Percentiles rank a stretch among this genome's conserved stretches.
phyloP scores from a whole-genome alignment of 2,888 invertebrate species.

The Sialis fuliginosa region DNA sequence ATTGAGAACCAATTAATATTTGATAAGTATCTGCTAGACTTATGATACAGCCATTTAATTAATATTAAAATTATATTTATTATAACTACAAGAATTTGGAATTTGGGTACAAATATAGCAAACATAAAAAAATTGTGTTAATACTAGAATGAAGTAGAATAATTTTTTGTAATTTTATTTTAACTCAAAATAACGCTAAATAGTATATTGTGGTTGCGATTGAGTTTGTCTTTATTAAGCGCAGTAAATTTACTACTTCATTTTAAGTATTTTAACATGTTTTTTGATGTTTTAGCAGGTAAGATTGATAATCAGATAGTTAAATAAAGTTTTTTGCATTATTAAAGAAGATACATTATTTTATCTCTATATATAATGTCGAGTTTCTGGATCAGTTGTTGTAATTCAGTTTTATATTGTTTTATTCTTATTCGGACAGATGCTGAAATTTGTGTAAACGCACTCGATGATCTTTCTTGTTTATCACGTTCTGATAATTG shows the following conservation, averaged over 20 bases:
- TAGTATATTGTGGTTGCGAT: too few relatives aligned
- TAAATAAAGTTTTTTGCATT: not conserved
- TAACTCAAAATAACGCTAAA: too few relatives aligned
- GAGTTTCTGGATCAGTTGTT: slow-evolving; percentile 36
- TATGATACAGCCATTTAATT: too few relatives aligned
- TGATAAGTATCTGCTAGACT: too few relatives aligned
- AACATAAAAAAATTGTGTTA: too few relatives aligned
- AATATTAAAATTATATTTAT: too few relatives aligned
- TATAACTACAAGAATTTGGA: too few relatives aligned
- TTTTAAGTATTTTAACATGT: not conserved
- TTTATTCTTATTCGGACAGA: slow-evolving; percentile 38
- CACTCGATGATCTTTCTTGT: slow-evolving; percentile 30
- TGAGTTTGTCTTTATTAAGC: too few relatives aligned
- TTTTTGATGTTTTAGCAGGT: not conserved
- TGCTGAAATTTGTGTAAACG: slow-evolving; percentile 38
- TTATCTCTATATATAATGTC: slow-evolving; percentile 26
- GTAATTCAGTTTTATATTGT: slow-evolving; percentile 39
- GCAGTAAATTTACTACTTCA: not conserved
- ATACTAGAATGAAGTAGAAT: too few relatives aligned
- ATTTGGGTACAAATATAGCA: too few relatives aligned
- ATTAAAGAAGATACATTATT: slow-evolving; percentile 23
- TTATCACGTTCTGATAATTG: slow-evolving; percentile 36
- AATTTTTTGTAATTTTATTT: too few relatives aligned
- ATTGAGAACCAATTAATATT: not conserved
- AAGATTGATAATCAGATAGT: not conserved